Conservation (phyloP, 2,113 vertebrate species). For the Okapia johnstoni region DNA sequence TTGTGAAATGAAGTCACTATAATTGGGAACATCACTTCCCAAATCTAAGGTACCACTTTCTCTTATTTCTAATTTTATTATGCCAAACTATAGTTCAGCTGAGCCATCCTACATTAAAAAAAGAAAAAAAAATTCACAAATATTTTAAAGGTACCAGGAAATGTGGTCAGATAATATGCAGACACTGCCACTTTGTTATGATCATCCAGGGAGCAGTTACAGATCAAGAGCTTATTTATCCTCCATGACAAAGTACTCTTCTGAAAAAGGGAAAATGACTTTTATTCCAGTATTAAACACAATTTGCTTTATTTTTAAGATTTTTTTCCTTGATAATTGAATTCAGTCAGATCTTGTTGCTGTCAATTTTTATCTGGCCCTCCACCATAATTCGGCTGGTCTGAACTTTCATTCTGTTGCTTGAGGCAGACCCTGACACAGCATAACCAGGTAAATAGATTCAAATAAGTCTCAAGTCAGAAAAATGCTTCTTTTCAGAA, state of each 20-base stretch:
- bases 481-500: slow-evolving; percentile 4
- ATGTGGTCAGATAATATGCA: neutral
- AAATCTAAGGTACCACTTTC: neutral
- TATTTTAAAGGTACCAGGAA: neutral
- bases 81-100: neutral
- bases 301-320: neutral
- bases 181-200: neutral
- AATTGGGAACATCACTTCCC: neutral
- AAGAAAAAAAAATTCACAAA: neutral
- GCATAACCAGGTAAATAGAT: slow-evolving; percentile 31
- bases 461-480: slow-evolving; percentile 20
- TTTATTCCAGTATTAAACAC: neutral
- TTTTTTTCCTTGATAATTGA: neutral
- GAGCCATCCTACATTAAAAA: neutral
- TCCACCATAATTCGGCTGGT: neutral
- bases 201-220: neutral
- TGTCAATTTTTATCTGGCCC: neutral
- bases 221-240: neutral
- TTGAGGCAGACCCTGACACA: neutral
- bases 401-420: slow-evolving; percentile 13
- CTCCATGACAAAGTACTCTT: neutral
- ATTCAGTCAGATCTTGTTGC: neutral
- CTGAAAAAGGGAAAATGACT: neutral
- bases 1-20: neutral
- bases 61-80: neutral